Evolutionary conservation across 1,140 invertebrate genomes (phyloP).

Genomic region (Zaprionus kolodkinae): DNA sequence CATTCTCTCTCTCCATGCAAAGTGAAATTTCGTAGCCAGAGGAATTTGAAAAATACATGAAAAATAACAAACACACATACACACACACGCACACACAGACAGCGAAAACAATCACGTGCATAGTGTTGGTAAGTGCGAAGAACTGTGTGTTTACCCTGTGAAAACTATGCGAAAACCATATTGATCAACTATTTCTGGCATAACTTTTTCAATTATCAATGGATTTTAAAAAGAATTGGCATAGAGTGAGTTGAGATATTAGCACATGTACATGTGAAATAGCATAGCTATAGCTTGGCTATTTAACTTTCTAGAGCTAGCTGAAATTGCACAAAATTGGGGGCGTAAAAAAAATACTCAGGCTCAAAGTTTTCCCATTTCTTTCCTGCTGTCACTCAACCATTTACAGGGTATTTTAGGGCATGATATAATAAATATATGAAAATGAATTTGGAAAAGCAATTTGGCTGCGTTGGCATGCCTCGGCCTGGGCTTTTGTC

Average conservation of each 20-base stretch:
- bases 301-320: too few species aligned
- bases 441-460: constrained; percentile 64
- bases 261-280: not conserved
- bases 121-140: not conserved
- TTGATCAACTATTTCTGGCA: not conserved
- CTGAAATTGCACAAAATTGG: too few species aligned
- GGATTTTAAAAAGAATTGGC: not conserved
- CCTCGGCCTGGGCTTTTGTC: constrained; percentile 51
- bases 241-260: not conserved
- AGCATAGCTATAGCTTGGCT: not conserved
- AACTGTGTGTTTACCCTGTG: constrained; percentile 4
- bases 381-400: not conserved
- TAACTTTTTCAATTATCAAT: not conserved
- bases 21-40: constrained; percentile 28
- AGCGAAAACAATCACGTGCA: not conserved
- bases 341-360: too few species aligned
- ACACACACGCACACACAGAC: not conserved
- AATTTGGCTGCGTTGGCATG: constrained; percentile 56
- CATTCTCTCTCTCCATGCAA: constrained; percentile 52
- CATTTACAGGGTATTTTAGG: constrained; percentile 24
- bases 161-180: not conserved
- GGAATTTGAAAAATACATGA: constrained; percentile 19
- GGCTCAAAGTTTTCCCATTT: too few species aligned
- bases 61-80: not conserved
- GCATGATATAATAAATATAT: constrained; percentile 6